phyloP scores from a whole-genome alignment of 2,888 invertebrate genomes.

The Hartigia nigra region DNA sequence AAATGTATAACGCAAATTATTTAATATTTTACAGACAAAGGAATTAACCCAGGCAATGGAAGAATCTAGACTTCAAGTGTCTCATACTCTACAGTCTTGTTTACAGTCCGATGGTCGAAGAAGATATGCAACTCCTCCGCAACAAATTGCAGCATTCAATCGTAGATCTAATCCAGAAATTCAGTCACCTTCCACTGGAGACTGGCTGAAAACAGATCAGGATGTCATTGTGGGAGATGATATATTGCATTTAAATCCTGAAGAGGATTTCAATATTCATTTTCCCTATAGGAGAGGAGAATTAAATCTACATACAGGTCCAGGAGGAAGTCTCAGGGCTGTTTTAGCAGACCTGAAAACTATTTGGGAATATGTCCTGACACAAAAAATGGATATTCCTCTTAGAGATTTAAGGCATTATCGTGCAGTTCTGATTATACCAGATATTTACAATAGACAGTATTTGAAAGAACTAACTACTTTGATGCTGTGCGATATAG shows the following conservation, averaged over 20 bases:
- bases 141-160: constrained; percentile 91
- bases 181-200: constrained; percentile 69
- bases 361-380: constrained; percentile 88
- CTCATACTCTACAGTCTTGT: constrained; percentile 87
- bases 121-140: constrained; percentile 87
- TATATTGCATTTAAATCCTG: constrained; percentile 76
- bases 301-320: constrained; percentile 83
- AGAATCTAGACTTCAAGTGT: constrained; percentile 84
- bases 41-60: constrained; percentile 83
- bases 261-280: constrained; percentile 84
- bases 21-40: constrained; percentile 67
- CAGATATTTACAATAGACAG: constrained; percentile 88
- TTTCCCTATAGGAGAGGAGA: constrained; percentile 91
- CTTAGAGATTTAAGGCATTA: constrained; percentile 78
- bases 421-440: constrained; percentile 87
- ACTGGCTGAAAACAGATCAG: constrained; percentile 74
- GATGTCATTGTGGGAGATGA: constrained; percentile 83
- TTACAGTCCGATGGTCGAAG: constrained; percentile 85
- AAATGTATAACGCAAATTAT: background rate
- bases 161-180: constrained; percentile 80
- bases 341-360: constrained; percentile 87
- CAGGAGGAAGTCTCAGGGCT: constrained; percentile 88
- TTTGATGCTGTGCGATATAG: constrained; percentile 81
- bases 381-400: constrained; percentile 80
- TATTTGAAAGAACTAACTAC: constrained; percentile 88